Evolutionary conservation across 2,888 invertebrate species (phyloP).

Genomic region (Biston stratarius): DNA sequence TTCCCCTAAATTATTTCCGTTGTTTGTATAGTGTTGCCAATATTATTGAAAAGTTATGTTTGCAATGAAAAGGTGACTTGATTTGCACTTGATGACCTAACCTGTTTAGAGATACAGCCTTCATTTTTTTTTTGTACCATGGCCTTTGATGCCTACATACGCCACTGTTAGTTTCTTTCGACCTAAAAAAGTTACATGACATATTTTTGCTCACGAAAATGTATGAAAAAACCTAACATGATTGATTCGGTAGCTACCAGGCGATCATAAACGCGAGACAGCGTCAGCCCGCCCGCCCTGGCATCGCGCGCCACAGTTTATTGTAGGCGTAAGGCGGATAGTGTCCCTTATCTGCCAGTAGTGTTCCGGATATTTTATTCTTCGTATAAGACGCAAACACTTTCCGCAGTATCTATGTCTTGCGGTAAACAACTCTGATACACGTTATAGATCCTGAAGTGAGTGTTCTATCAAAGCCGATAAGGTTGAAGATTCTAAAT

Average conservation of each 20-base stretch:
- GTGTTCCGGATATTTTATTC: background rate
- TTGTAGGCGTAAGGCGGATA: background rate
- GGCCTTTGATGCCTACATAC: no score
- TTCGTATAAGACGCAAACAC: background rate
- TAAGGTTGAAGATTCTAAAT: background rate
- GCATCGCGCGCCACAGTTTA: conserved; percentile 10
- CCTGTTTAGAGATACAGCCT: no score
- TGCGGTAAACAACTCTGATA: background rate
- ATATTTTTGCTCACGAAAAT: background rate
- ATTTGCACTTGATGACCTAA: no score
- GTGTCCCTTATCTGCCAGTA: background rate
- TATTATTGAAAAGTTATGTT: no score
- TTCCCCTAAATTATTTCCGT: no score
- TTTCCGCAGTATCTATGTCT: background rate
- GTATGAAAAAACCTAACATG: background rate
- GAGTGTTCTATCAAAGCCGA: background rate
- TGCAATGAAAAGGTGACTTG: no score
- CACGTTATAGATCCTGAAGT: background rate
- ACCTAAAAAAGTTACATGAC: background rate
- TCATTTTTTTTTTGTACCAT: no score
- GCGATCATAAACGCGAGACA: conserved; percentile 13
- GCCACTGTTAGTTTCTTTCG: no score
- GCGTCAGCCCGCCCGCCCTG: conserved; percentile 3
- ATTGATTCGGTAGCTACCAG: conserved; percentile 14
- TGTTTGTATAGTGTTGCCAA: no score